Percentiles rank a stretch among this genome's conserved stretches.
Conservation (phyloP, 2,888 invertebrate species). For the Aspidiotus destructor region DNA sequence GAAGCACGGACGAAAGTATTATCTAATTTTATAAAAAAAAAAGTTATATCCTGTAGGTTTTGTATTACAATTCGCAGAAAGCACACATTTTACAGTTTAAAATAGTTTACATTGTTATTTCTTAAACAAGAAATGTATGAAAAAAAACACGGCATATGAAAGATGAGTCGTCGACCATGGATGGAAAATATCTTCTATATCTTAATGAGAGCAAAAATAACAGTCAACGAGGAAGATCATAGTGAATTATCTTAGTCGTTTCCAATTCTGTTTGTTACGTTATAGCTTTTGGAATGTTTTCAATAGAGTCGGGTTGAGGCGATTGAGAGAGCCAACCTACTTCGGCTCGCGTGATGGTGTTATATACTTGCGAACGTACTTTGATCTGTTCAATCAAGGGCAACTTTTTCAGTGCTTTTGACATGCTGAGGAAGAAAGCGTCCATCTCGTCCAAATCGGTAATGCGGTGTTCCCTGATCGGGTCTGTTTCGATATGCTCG, state of each 20-base stretch:
- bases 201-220: background rate
- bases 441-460: conserved; percentile 21
- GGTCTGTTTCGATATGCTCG: background rate
- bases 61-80: too few relatives aligned
- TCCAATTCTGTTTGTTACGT: too few relatives aligned
- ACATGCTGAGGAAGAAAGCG: conserved; percentile 29
- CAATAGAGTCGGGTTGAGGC: background rate
- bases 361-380: conserved; percentile 17
- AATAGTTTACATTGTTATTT: too few relatives aligned
- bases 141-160: too few relatives aligned
- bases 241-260: background rate
- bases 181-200: background rate
- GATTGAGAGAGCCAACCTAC: conserved; percentile 3
- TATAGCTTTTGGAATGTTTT: too few relatives aligned
- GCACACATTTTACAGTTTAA: too few relatives aligned
- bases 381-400: conserved; percentile 18
- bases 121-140: too few relatives aligned
- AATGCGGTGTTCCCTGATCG: background rate
- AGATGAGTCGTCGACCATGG: too few relatives aligned
- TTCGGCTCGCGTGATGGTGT: conserved; percentile 19
- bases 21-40: too few relatives aligned
- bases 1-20: too few relatives aligned
- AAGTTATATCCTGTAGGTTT: too few relatives aligned
- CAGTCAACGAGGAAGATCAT: background rate
- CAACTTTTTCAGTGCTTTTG: conserved; percentile 25